Conservation (phyloP, 2,113 vertebrate species). For the Channa argus region DNA sequence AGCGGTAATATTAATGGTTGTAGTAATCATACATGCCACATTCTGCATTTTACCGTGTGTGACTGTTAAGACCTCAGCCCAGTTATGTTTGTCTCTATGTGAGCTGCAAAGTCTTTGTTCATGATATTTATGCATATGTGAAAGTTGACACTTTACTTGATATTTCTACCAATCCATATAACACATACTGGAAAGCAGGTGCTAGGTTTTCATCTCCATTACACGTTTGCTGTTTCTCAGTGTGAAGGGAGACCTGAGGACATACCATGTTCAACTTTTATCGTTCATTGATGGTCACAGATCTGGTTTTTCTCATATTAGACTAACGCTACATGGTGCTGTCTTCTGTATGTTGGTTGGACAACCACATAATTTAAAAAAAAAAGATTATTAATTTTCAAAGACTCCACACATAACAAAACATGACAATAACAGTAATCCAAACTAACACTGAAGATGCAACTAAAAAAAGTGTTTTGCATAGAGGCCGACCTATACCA, state of each 20-base stretch:
- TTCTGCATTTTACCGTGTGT: not conserved
- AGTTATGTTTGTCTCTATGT: conserved; percentile 4
- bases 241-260: not conserved
- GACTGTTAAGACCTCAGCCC: not conserved
- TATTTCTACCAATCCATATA: not conserved
- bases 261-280: not conserved
- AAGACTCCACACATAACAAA: no score
- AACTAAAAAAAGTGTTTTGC: no score
- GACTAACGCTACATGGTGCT: not conserved
- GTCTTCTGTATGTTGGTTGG: not conserved
- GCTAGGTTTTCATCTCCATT: not conserved
- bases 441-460: no score
- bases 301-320: not conserved
- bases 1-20: not conserved
- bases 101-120: not conserved
- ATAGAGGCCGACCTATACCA: no score
- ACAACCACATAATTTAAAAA: not conserved
- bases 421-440: no score
- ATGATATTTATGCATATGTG: not conserved
- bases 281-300: not conserved
- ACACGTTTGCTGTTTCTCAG: not conserved
- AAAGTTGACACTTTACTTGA: not conserved
- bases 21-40: not conserved
- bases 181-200: not conserved
- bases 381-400: no score